Evolutionary conservation across 2,888 invertebrate genomes (phyloP), one percentile per base, ranked within the genome.

Genomic region (Slavum lentiscoides): DNA sequence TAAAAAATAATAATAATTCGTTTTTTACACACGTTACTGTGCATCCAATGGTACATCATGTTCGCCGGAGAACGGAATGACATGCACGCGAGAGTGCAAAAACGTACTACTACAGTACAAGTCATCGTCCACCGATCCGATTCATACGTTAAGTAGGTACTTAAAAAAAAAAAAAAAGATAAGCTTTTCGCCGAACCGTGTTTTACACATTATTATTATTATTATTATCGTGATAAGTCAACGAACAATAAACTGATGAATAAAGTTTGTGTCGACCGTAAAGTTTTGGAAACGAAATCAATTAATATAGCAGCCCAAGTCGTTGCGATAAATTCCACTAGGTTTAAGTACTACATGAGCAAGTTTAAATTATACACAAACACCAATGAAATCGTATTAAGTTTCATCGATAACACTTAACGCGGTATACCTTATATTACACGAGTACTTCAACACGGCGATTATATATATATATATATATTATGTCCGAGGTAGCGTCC

Each of bases 221-320:
- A 1, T 30, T 74, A 15, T 55, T 62, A 19, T 30, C 23, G 43
- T 64, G 30, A 64, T 64, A 75, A 75, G 59, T 67, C 17, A 23
- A n/a, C 58, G 58, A 67, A 59, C 67, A 30, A 15, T 53, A 21
- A 66, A 67, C 75, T 23, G 58, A 43, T 43, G 58, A 58, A 75
- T 75, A 75, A 75, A 75, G 75, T 75, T 75, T 67, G 30, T 23
- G 58, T 53, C 7, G 58, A 67, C 75, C 75, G 23, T 43, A 75
- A 75, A 75, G 67, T 75, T 75, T 75, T 13, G 19, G 39, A 67
- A 67, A 75, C 43, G 58, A 75, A 75, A 75, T 75, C 75, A 75
- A 75, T 75, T 75, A 67, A 67, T 23, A 75, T 23, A 75, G 58
- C n/a, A 13, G 8, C 39, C 55, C 55, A 66, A 74, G 21, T 55